Conservation (phyloP, 2,888 invertebrate species). For the Pachymerium ferrugineum region DNA sequence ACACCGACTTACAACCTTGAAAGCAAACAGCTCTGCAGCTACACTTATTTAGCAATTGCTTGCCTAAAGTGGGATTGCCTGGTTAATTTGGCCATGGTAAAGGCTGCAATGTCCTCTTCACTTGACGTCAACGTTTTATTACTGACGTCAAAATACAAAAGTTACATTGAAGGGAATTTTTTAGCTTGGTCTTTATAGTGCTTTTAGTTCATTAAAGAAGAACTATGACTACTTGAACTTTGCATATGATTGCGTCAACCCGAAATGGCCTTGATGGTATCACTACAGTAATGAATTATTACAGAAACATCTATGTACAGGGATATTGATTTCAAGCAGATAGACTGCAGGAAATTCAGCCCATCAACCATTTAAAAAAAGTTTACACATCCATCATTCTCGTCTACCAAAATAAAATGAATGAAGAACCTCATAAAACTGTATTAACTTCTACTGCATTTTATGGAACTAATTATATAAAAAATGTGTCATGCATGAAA, state of each 20-base stretch:
- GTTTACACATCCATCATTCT: neutral
- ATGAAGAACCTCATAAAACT: too few species aligned
- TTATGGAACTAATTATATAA: too few species aligned
- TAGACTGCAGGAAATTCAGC: neutral
- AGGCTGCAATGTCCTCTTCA: neutral
- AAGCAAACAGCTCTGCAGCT: neutral
- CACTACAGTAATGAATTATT: neutral
- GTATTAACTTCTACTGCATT: too few species aligned
- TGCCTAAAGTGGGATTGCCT: conserved; percentile 3
- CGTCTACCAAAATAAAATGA: neutral
- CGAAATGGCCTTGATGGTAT: conserved; percentile 7
- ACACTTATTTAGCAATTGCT: neutral
- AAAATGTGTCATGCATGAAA: too few species aligned
- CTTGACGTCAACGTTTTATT: neutral
- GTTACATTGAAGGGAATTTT: neutral
- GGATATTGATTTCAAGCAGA: neutral
- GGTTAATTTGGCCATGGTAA: neutral
- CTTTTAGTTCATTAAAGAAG: neutral
- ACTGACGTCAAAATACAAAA: neutral
- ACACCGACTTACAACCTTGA: neutral
- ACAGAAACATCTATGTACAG: neutral
- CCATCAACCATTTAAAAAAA: neutral
- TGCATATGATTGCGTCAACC: neutral
- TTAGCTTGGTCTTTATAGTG: neutral
- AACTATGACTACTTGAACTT: neutral